phyloP scores from a whole-genome alignment of 2,113 vertebrate genomes.

The Ameiurus melas region DNA sequence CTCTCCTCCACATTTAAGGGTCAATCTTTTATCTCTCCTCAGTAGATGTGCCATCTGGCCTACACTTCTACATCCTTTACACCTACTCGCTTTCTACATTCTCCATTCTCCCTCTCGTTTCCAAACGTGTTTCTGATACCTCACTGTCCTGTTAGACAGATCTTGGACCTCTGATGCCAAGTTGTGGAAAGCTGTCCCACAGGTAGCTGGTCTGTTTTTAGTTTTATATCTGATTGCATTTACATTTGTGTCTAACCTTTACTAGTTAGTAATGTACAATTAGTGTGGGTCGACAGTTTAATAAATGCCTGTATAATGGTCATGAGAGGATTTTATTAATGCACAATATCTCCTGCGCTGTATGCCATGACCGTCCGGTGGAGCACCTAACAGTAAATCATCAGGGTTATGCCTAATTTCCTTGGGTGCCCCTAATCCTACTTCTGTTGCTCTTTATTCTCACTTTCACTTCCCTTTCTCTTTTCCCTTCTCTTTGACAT shows the following conservation, averaged over 20 bases:
- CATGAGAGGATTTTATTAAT: neutral
- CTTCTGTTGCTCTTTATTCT: neutral
- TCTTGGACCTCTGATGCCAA: neutral
- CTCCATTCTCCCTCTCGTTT: neutral
- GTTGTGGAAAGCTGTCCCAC: neutral
- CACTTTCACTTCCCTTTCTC: neutral
- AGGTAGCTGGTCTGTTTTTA: neutral
- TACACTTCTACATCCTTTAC: conserved; percentile 28
- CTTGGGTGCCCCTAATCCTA: neutral
- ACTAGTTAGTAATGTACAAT: neutral
- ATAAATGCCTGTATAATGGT: neutral
- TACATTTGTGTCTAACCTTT: neutral
- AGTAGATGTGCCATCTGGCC: conserved; percentile 37
- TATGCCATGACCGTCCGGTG: neutral
- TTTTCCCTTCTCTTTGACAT: neutral
- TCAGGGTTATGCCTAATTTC: neutral
- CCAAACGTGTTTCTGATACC: neutral
- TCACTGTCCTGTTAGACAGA: conserved; percentile 1
- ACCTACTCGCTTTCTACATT: conserved; percentile 36
- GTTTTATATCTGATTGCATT: neutral
- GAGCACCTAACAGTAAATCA: neutral
- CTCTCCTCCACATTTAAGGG: conserved; percentile 37
- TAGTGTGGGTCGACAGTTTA: neutral
- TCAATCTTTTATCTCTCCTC: conserved; percentile 40
- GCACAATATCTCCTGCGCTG: neutral